Evolutionary conservation across 2,888 invertebrate genomes (phyloP).

Genomic region (Napeogenes sylphis): DNA sequence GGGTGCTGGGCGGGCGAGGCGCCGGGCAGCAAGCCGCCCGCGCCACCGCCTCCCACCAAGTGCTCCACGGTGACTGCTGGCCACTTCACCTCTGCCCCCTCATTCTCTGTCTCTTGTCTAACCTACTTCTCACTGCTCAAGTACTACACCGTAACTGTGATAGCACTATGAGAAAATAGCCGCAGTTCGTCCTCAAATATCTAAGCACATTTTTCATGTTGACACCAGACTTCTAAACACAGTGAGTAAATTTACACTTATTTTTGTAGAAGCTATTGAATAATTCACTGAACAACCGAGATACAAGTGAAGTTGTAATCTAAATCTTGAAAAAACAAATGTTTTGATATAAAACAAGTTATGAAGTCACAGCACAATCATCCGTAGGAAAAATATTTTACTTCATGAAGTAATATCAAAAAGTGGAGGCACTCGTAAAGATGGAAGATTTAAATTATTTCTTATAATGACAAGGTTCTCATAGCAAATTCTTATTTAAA

Average conservation of each 20-base stretch:
- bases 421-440: slow-evolving; percentile 11
- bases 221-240: slow-evolving; percentile 36
- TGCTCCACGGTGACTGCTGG: slow-evolving; percentile 81
- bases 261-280: slow-evolving; percentile 6
- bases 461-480: slow-evolving; percentile 9
- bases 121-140: slow-evolving; percentile 44
- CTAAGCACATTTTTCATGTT: slow-evolving; percentile 59
- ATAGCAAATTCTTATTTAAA: slow-evolving; percentile 17
- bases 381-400: slow-evolving; percentile 23
- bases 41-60: slow-evolving; percentile 85
- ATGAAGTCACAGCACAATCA: slow-evolving; percentile 45
- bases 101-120: slow-evolving; percentile 49
- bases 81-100: slow-evolving; percentile 55
- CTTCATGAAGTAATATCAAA: slow-evolving; percentile 12
- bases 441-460: slow-evolving; percentile 8
- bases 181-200: slow-evolving; percentile 63
- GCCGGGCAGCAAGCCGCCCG: slow-evolving; percentile 82
- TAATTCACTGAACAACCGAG: slow-evolving; percentile 12
- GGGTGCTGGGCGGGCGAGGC: slow-evolving; percentile 78
- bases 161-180: slow-evolving; percentile 57
- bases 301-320: slow-evolving; percentile 15
- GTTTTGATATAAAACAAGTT: slow-evolving; percentile 57
- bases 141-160: slow-evolving; percentile 62
- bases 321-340: slow-evolving; percentile 35
- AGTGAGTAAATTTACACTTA: not conserved